Base-by-base conservation (phyloP, 2,797 vertebrate genomes). In the Botia almorhae region DNA sequence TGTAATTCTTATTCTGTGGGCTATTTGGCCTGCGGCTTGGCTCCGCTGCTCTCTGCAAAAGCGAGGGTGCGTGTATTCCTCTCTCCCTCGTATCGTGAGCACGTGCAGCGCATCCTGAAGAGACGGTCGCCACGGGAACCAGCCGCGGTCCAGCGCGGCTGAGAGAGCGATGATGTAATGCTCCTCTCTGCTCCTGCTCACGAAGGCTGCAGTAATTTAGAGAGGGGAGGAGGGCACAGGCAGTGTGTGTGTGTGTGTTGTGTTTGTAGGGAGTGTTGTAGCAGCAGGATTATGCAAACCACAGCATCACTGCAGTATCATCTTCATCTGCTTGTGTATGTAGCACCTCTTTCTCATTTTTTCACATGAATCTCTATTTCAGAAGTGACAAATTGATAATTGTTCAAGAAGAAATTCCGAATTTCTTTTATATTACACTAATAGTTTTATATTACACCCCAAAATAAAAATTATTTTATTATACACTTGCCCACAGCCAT, bases 81-180 rank as follows among this genome's bases (percentile, higher is more conserved):
- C 53, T 10, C 46, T 73, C 79, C 26, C 26, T 78, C 51, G 6
- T 29, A 67, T 67, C 61, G 58, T 80, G 69, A 1, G 5, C 85
- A 79, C 58, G 81, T 69, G 64, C 78, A 69, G 80, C 0, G 0
- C 39, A 74, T 82, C 84, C 74, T 33, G 77, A 74, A 87, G 67
- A 85, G 90, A 87, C 84, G 83, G 88, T 89, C 84, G 85, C 87
- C 84, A 90, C 89, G 88, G 89, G 91, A 90, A 87, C 80, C 72
- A 76, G 81, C 82, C 87, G 75, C 84, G 82, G 86, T 89, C 56
- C 77, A 76, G 67, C 23, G 29, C 51, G 76, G 46, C 85, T 91
- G 87, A 72, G 81, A 85, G 89, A 89, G 69, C 78, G 85, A 73
- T 89, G 88, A 92, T 83, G 87, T 87, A 90, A 89, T 88, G 85